Conservation (phyloP, 2,888 invertebrate species). For the Sesamia inferens region DNA sequence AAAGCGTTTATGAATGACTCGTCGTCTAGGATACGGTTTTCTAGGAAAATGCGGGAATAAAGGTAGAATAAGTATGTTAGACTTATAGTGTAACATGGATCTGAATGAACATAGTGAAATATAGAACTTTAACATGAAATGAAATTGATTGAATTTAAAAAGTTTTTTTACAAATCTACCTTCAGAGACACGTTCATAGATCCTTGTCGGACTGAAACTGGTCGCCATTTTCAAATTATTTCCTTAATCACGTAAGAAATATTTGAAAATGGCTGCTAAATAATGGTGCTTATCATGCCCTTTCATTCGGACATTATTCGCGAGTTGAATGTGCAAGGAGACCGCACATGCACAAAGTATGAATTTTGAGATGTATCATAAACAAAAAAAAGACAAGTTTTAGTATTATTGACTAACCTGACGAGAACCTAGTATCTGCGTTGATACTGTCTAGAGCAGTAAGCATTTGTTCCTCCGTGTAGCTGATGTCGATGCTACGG, state of each 20-base stretch:
- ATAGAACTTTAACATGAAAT: neutral
- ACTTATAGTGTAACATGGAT: neutral
- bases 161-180: neutral
- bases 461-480: constrained; percentile 86
- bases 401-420: constrained; percentile 71
- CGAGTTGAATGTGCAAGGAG: neutral
- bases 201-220: neutral
- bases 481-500: constrained; percentile 85
- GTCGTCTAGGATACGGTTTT: constrained; percentile 82
- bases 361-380: neutral
- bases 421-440: constrained; percentile 78
- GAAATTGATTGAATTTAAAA: neutral
- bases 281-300: neutral
- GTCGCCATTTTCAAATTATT: neutral
- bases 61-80: constrained; percentile 38
- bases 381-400: neutral
- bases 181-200: neutral
- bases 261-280: neutral
- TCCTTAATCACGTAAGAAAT: too few relatives aligned
- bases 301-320: neutral
- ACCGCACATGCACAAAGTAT: neutral
- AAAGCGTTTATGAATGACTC: constrained; percentile 81
- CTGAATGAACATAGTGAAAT: neutral
- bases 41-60: constrained; percentile 68
- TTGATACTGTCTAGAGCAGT: constrained; percentile 81